Percentiles rank a stretch among this genome's conserved stretches.
Evolutionary conservation across 1,140 invertebrate species (phyloP).

Genomic region (Bombus sibiricus): DNA sequence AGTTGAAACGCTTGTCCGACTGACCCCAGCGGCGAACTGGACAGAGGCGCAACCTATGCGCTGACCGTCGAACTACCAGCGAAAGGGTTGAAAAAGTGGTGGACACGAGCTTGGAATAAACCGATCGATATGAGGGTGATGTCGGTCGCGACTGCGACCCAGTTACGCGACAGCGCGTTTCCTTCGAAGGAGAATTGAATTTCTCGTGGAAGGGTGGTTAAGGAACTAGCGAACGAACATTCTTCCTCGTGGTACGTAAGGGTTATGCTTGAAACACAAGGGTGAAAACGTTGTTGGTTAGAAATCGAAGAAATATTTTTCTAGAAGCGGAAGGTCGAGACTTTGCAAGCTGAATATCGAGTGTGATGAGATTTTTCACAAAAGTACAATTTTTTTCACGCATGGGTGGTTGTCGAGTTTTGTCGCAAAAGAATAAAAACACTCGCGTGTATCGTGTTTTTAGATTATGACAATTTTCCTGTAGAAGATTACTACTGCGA

Average conservation of each 20-base stretch:
- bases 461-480: background rate
- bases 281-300: background rate
- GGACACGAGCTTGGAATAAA: constrained; percentile 56
- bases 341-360: background rate
- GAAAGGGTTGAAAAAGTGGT: constrained; percentile 77
- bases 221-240: background rate
- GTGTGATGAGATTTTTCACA: background rate
- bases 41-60: constrained; percentile 79
- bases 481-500: background rate
- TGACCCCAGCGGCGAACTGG: constrained; percentile 72
- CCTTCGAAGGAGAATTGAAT: background rate
- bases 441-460: too few relatives aligned
- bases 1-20: constrained; percentile 56
- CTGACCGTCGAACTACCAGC: constrained; percentile 69
- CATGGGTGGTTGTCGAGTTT: too few relatives aligned
- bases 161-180: constrained; percentile 48
- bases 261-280: background rate
- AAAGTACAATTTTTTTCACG: too few relatives aligned
- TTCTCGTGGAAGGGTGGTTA: background rate
- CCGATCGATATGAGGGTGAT: constrained; percentile 63
- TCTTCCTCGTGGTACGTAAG: background rate
- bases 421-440: too few relatives aligned
- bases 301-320: background rate
- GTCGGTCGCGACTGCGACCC: constrained; percentile 57
- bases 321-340: too few relatives aligned